A percentile compares a stretch with the other conserved stretches of the same genome.
Evolutionary conservation across 2,888 invertebrate genomes (phyloP).

Genomic region (Sinodicranocentrus sp.): DNA sequence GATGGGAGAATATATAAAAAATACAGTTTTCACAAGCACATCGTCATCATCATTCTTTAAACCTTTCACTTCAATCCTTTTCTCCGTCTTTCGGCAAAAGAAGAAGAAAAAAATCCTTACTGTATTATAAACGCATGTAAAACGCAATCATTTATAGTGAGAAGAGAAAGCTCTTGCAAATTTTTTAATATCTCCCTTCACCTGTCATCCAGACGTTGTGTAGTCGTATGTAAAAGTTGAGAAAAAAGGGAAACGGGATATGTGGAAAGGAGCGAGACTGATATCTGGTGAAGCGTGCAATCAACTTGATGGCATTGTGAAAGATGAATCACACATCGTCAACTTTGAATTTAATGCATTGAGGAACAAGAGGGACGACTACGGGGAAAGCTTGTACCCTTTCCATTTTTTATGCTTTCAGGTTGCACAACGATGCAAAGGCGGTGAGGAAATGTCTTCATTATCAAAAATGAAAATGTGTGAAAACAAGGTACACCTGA

Average conservation of each 20-base stretch:
- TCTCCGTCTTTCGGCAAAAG: too few species aligned
- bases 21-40: conserved; percentile 21
- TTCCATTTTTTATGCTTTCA: not conserved
- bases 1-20: conserved; percentile 30
- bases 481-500: too few species aligned
- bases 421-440: too few species aligned
- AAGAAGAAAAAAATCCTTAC: conserved; percentile 10
- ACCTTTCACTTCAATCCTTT: conserved; percentile 58
- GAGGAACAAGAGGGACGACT: conserved; percentile 30
- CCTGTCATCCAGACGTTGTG: conserved; percentile 41
- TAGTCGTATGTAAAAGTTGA: not conserved
- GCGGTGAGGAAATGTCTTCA: conserved; percentile 25
- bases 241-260: conserved; percentile 35
- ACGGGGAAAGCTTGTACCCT: not conserved
- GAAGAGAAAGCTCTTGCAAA: conserved; percentile 51
- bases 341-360: conserved; percentile 53
- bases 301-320: conserved; percentile 63
- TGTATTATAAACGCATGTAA: conserved; percentile 31
- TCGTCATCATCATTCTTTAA: conserved; percentile 62
- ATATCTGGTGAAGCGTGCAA: conserved; percentile 60
- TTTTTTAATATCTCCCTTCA: conserved; percentile 60
- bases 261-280: conserved; percentile 30
- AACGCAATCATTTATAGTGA: conserved; percentile 55
- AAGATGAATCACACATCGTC: conserved; percentile 63
- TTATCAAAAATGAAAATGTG: conserved; percentile 36